Base-by-base conservation (phyloP, 2,888 invertebrate genomes). In the Philopedon plagiatum region DNA sequence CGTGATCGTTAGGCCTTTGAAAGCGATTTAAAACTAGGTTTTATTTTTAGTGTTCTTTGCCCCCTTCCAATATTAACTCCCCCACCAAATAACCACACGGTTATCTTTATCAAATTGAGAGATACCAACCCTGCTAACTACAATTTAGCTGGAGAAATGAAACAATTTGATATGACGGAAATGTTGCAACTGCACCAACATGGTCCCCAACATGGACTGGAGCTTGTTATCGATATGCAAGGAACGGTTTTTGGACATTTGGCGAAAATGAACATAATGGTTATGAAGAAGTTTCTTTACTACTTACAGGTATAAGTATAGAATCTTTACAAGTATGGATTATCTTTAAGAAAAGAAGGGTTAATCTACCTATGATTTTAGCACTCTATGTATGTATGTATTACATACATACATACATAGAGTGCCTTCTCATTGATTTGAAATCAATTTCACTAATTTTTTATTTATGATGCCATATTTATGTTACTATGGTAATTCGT, bases 171-270 rank as follows among this genome's bases (percentile, higher is more conserved):
- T 62, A 90, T 92, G 91, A 79, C 87, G 2, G 87, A 89, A 51
- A 92, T 92, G 80, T 78, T 89, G n/a, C 88, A 87, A 87, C 87
- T 91, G 79, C 85, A 88, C 37, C 77, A 79, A 3, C 79, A 83
- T 29, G 92, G 92, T n/a, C 80, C 83, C 0, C 77, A 78, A 1
- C 86, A 88, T 0, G 93, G 93, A 0, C 85, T 91, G 67, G 80
- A 90, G 3, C 86, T 93, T 65, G 80, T 92, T 0, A 86, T 92
- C 13, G 92, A 93, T 82, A 87, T 92, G 82, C 87, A 88, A 32
- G 88, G 88, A 0, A 85, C 89, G 8, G 85, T 86, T 0, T 82
- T 93, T 18, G 89, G 90, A 0, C 93, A 93, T 79, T 83, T 92
- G 4, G 87, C 90, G 4, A 87, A 88, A 76, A 83, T 93, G 1